phyloP scores from a whole-genome alignment of 2,113 vertebrate species.

The Upupa epops region DNA sequence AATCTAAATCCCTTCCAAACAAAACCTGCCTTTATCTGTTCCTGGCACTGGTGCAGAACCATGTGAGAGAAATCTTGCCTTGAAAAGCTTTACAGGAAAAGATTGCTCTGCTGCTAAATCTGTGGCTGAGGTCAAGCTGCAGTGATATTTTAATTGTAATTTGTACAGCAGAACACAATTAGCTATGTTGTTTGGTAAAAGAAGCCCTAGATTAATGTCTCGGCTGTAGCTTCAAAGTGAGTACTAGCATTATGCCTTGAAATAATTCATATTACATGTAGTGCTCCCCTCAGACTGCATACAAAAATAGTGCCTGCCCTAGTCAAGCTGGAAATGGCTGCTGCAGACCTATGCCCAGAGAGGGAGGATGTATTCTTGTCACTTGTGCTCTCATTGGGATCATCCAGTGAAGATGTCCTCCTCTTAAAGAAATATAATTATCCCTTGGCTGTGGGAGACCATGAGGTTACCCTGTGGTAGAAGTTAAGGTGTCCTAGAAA shows the following conservation, averaged over 20 bases:
- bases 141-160: background rate
- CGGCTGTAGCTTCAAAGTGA: background rate
- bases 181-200: background rate
- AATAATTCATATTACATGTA: background rate
- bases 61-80: background rate
- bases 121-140: background rate
- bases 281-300: background rate
- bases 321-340: background rate
- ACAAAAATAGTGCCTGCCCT: conserved; percentile 12
- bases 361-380: background rate
- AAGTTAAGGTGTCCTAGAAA: conserved; percentile 10
- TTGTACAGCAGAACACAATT: background rate
- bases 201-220: background rate
- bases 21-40: background rate
- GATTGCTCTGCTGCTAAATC: background rate
- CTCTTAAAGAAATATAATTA: background rate
- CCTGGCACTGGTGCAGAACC: background rate
- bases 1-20: background rate
- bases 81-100: background rate
- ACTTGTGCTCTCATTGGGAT: background rate
- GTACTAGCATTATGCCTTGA: background rate
- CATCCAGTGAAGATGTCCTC: background rate
- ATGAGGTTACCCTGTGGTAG: background rate
- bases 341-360: background rate
- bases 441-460: background rate